phyloP scores from a whole-genome alignment of 2,888 invertebrate genomes.

The Epinotia ramella region DNA sequence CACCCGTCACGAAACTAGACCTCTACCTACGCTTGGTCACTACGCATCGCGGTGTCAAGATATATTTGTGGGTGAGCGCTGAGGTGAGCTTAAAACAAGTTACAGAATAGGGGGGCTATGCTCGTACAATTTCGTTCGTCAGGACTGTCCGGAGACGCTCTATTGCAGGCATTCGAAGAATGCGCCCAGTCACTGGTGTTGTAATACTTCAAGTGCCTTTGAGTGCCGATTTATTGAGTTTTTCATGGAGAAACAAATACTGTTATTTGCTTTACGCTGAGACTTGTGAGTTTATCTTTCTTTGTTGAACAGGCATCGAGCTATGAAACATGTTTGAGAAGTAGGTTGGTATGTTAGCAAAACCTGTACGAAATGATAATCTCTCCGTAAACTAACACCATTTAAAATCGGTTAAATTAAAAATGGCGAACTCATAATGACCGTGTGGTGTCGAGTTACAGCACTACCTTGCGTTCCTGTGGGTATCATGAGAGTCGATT shows the following conservation, averaged over 20 bases:
- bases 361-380: background rate
- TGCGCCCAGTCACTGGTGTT: slow-evolving; percentile 59
- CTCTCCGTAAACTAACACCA: background rate
- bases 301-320: background rate
- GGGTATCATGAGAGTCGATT: too few species aligned
- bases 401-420: background rate
- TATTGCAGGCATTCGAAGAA: slow-evolving; percentile 68
- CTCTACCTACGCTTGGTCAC: too few species aligned
- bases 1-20: too few species aligned
- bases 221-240: slow-evolving; percentile 28
- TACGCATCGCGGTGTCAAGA: too few species aligned
- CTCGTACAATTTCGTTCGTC: slow-evolving; percentile 21
- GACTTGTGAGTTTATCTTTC: background rate
- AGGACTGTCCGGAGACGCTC: slow-evolving; percentile 64
- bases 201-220: slow-evolving; percentile 30
- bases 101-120: too few species aligned
- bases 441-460: too few species aligned
- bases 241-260: slow-evolving; percentile 38
- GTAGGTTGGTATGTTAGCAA: slow-evolving; percentile 14
- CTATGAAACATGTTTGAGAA: slow-evolving; percentile 8
- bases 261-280: slow-evolving; percentile 23
- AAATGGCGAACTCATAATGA: too few species aligned
- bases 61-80: too few species aligned
- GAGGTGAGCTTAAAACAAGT: too few species aligned
- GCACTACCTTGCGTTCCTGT: too few species aligned